Evolutionary conservation across 1,140 invertebrate species (phyloP).

Genomic region (Aporrectodea caliginosa): DNA sequence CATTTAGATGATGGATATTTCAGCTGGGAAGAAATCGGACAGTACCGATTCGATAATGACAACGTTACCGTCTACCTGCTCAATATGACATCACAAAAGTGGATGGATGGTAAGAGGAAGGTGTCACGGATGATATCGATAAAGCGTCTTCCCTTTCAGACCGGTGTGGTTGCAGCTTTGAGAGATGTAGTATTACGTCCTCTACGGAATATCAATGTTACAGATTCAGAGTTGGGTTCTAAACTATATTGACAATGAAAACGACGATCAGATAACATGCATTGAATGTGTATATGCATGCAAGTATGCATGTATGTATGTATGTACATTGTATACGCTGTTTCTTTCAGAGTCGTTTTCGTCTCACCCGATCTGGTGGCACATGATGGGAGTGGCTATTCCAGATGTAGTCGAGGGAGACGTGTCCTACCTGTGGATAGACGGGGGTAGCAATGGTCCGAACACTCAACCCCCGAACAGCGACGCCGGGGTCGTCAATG

Average conservation of each 20-base stretch:
- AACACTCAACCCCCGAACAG: neutral
- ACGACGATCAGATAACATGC: no score
- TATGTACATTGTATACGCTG: no score
- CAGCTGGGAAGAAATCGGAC: neutral
- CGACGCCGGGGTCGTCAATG: neutral
- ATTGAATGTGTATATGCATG: no score
- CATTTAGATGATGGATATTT: conserved; percentile 11
- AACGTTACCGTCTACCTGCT: conserved; percentile 5
- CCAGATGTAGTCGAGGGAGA: neutral
- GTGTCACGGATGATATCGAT: no score
- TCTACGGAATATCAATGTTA: no score
- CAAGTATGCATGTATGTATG: no score
- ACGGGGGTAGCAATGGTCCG: conserved; percentile 1
- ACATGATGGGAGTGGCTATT: conserved; percentile 9
- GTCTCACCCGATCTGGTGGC: conserved; percentile 1
- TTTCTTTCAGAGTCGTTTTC: neutral
- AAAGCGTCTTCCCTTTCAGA: no score
- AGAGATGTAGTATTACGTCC: no score
- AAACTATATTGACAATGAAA: no score
- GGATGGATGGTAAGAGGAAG: conserved; percentile 9
- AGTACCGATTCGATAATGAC: neutral
- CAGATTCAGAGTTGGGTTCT: no score
- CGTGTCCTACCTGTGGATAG: conserved; percentile 4
- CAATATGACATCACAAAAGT: conserved; percentile 22
- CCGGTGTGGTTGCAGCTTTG: no score